These are phyloP conservation scores for Yponomeuta plumbellus DNA, from an alignment of 2,888 invertebrate genomes.

Conservation along the genomic window DNA sequence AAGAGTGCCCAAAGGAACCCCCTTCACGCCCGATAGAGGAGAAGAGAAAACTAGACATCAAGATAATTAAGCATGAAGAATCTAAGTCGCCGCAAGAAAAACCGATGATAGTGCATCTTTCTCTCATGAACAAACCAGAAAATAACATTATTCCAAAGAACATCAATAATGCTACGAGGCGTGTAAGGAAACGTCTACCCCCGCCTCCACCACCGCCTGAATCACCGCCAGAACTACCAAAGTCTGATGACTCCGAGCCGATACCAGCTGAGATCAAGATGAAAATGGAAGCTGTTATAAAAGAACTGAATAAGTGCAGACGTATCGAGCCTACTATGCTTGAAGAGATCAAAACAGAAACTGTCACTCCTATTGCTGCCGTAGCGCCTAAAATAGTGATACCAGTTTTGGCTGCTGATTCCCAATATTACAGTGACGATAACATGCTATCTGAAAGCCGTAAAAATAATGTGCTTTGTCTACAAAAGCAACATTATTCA, in stretches of 20 bases:
- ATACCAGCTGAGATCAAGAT: slow-evolving; percentile 64
- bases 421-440: slow-evolving; percentile 58
- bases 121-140: slow-evolving; percentile 1
- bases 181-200: slow-evolving; percentile 60
- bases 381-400: slow-evolving; percentile 57
- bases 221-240: slow-evolving; percentile 28
- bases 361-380: slow-evolving; percentile 39
- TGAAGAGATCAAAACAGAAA: slow-evolving; percentile 47
- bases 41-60: slow-evolving; percentile 16
- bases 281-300: slow-evolving; percentile 79
- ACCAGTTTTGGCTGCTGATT: slow-evolving; percentile 63
- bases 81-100: neutral
- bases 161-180: slow-evolving; percentile 48
- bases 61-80: slow-evolving; percentile 5
- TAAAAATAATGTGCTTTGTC: slow-evolving; percentile 37
- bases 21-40: slow-evolving; percentile 5
- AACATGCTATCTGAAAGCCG: slow-evolving; percentile 41
- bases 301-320: slow-evolving; percentile 67
- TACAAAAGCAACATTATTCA: slow-evolving; percentile 38
- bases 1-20: neutral
- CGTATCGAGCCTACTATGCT: slow-evolving; percentile 50
- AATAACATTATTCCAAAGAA: slow-evolving; percentile 7
- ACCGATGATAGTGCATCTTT: neutral
- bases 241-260: slow-evolving; percentile 19
- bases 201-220: slow-evolving; percentile 64